A percentile compares a stretch with the other conserved stretches of the same genome.
Conservation (phyloP, 2,888 invertebrate genomes). For the Pocota personata region DNA sequence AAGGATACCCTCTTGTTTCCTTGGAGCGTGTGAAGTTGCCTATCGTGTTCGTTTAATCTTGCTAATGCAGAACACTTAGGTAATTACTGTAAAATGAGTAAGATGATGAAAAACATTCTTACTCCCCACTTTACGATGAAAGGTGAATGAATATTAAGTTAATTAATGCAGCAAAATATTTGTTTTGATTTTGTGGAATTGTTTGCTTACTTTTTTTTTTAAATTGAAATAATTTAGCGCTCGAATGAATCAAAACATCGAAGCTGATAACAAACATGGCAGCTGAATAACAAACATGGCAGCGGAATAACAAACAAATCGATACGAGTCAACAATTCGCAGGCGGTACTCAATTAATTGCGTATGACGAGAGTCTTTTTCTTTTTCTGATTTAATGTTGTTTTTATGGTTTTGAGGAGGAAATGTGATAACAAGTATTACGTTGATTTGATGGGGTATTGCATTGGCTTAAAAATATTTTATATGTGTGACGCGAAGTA, state of each 20-base stretch:
- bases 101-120: conserved; percentile 13
- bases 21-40: conserved; percentile 15
- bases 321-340: not conserved
- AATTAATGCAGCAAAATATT: conserved; percentile 26
- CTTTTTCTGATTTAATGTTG: not conserved
- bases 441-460: not conserved
- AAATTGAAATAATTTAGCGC: not conserved
- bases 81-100: conserved; percentile 49
- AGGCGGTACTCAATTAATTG: not conserved
- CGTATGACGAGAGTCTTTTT: not conserved
- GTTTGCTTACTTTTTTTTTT: not conserved
- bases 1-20: not conserved
- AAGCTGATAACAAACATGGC: conserved; percentile 8
- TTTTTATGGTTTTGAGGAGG: not conserved
- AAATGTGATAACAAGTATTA: not conserved
- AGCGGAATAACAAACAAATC: conserved; percentile 5
- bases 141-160: not conserved
- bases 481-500: too few species aligned
- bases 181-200: not conserved
- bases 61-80: conserved; percentile 65
- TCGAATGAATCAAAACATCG: not conserved
- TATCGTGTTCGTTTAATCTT: conserved; percentile 48
- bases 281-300: conserved; percentile 5
- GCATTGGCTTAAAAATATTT: too few species aligned
- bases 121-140: not conserved